These are phyloP conservation scores for Perizoma affinitatum DNA, from an alignment of 2,888 invertebrate species.

Conservation along the genomic window DNA sequence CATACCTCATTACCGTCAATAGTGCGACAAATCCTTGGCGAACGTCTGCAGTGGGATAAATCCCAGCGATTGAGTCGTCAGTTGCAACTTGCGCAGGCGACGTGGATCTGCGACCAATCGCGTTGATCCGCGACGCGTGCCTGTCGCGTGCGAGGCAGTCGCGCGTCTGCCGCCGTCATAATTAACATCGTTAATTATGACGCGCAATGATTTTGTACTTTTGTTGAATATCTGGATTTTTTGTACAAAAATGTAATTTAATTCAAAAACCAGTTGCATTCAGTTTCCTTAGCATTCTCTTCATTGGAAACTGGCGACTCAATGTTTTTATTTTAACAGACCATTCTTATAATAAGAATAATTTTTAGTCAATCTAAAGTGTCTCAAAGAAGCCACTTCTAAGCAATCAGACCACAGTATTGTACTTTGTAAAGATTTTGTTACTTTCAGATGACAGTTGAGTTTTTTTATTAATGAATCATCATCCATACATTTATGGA, in stretches of 20 bases:
- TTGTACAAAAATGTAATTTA: conserved; percentile 31
- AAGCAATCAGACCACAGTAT: too few relatives aligned
- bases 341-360: too few relatives aligned
- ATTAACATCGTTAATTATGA: conserved; percentile 56
- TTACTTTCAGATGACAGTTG: too few relatives aligned
- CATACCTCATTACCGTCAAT: conserved; percentile 67
- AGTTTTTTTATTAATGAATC: too few relatives aligned
- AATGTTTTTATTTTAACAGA: too few relatives aligned
- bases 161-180: conserved; percentile 53
- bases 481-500: too few relatives aligned
- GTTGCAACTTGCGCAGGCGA: conserved; percentile 32
- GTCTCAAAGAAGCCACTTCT: too few relatives aligned
- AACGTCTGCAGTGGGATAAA: conserved; percentile 54
- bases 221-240: conserved; percentile 24
- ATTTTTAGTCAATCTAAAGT: too few relatives aligned
- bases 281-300: neutral
- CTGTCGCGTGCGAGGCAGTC: conserved; percentile 57
- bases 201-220: conserved; percentile 51
- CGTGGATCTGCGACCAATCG: conserved; percentile 55
- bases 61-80: conserved; percentile 66
- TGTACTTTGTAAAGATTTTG: too few relatives aligned
- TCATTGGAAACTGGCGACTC: neutral
- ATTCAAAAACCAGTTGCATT: neutral
- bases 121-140: conserved; percentile 63
- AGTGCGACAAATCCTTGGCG: conserved; percentile 55